phyloP scores from a whole-genome alignment of 2,113 vertebrate species.

The Python bivittatus region DNA sequence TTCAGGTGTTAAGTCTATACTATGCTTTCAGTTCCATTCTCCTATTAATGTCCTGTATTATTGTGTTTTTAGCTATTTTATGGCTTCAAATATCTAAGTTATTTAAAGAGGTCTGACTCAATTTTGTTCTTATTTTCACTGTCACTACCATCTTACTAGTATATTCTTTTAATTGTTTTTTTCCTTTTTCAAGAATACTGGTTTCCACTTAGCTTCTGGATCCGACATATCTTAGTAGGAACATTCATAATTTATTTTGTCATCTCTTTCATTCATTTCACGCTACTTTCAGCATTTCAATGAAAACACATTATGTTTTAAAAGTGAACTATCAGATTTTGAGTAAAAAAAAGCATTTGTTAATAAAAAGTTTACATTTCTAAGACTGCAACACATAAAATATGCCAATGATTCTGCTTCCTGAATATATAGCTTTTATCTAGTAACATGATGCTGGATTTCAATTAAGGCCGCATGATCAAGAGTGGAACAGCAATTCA shows the following conservation, averaged over 20 bases:
- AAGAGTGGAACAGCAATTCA: constrained; percentile 53
- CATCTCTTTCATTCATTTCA: neutral
- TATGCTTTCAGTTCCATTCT: neutral
- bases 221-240: neutral
- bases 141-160: neutral
- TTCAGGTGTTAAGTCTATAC: neutral
- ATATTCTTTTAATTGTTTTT: neutral
- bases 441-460: constrained; percentile 45
- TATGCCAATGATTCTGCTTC: constrained; percentile 60
- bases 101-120: neutral
- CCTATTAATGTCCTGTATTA: neutral
- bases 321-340: neutral
- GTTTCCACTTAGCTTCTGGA: neutral
- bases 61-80: neutral
- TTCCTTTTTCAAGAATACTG: neutral
- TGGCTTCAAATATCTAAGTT: neutral
- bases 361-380: constrained; percentile 47
- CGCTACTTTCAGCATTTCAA: neutral
- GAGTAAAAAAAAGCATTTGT: neutral
- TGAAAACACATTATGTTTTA: neutral
- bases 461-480: constrained; percentile 59
- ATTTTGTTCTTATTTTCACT: neutral
- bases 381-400: constrained; percentile 21
- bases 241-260: neutral
- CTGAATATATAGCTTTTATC: constrained; percentile 58